Conservation (phyloP, 2,888 invertebrate genomes). For the Sclerodermus sp. region DNA sequence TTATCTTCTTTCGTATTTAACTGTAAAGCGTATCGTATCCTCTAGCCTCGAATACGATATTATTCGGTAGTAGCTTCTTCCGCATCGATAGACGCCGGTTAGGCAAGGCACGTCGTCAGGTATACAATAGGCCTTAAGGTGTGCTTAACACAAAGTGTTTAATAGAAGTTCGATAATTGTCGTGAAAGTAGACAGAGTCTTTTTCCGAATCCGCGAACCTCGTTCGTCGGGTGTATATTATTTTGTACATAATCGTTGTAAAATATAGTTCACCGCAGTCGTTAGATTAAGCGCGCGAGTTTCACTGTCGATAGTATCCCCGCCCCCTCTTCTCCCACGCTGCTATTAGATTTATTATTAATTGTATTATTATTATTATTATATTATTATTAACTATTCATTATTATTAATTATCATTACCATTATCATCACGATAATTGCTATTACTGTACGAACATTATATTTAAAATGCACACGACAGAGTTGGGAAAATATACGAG, state of each 20-base stretch:
- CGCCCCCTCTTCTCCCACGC: not conserved
- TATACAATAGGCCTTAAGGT: conserved; percentile 29
- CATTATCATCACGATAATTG: conserved; percentile 36
- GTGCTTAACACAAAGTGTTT: conserved; percentile 33
- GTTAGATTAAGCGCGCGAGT: not conserved
- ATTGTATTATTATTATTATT: conserved; percentile 14
- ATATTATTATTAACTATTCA: conserved; percentile 14
- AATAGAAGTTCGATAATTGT: conserved; percentile 47
- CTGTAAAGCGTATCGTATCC: conserved; percentile 15
- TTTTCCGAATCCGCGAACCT: not conserved
- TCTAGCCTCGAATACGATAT: conserved; percentile 28
- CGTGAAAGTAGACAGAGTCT: conserved; percentile 40
- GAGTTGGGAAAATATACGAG: conserved; percentile 42
- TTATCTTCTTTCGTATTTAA: conserved; percentile 20
- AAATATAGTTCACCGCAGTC: conserved; percentile 20
- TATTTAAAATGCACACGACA: conserved; percentile 48
- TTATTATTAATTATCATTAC: conserved; percentile 19
- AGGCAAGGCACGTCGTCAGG: too few relatives aligned
- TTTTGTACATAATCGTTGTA: conserved; percentile 53
- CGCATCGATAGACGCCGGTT: too few relatives aligned
- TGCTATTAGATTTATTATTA: conserved; percentile 18
- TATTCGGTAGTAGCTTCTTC: conserved; percentile 16
- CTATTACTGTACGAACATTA: conserved; percentile 40
- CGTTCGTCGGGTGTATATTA: conserved; percentile 18
- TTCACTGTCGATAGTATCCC: conserved; percentile 8